Percentiles rank a stretch among this genome's conserved stretches.
Conservation (phyloP, 2,113 vertebrate genomes). For the Paradoxurus hermaphroditus region DNA sequence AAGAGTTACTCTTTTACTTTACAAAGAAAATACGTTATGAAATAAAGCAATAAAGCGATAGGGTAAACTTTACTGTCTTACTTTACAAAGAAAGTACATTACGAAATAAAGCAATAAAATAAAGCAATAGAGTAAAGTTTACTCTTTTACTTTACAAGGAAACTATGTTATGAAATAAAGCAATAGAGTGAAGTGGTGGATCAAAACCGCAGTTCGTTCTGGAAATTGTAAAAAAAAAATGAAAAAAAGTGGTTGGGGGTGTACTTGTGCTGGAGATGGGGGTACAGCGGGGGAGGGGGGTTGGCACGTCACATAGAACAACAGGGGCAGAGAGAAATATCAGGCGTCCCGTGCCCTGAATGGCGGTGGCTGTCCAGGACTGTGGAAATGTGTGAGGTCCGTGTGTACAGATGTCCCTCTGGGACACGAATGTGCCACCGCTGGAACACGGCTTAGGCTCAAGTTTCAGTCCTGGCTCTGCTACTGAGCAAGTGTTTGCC, state of each 20-base stretch:
- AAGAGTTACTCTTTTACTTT: too few relatives aligned
- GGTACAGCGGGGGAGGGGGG: too few relatives aligned
- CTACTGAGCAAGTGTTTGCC: not conserved
- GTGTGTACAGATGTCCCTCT: accelerated
- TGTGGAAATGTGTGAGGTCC: not conserved
- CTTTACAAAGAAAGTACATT: too few relatives aligned
- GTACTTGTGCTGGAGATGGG: accelerated
- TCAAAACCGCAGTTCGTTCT: not conserved
- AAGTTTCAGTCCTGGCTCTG: not conserved
- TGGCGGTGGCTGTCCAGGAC: not conserved
- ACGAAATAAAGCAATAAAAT: too few relatives aligned
- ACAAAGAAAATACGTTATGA: too few relatives aligned
- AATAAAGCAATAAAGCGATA: too few relatives aligned
- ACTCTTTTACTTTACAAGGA: too few relatives aligned
- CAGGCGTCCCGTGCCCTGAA: not conserved
- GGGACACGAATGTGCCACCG: accelerated
- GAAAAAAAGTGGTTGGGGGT: not conserved
- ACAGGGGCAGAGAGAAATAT: accelerated
- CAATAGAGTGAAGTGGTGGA: too few relatives aligned
- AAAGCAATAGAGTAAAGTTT: too few relatives aligned
- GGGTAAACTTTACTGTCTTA: too few relatives aligned
- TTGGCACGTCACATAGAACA: accelerated
- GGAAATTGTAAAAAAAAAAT: not conserved
- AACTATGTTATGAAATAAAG: not conserved
- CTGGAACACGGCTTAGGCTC: not conserved